Conservation (phyloP, 37 sponge, comb jelly and placozoan species). For the Chondrosia reniformis region DNA sequence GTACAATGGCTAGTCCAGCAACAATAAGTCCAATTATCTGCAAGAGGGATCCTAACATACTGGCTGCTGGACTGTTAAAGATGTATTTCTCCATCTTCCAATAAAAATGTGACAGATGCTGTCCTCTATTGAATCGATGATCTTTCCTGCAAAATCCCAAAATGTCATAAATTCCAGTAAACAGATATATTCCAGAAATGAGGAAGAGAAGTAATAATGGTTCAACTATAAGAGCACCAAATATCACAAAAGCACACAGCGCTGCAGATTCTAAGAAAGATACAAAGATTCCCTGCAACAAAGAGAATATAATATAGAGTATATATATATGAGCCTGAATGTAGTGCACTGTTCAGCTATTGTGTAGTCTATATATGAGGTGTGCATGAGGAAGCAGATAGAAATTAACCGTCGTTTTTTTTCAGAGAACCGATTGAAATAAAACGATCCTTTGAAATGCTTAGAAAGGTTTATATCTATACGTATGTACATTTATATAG, state of each 20-base stretch:
- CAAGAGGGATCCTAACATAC: slow-evolving; percentile 8
- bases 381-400: too few relatives aligned
- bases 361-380: too few relatives aligned
- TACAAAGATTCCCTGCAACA: not conserved
- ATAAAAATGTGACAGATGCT: not conserved
- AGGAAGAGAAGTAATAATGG: slow-evolving; percentile 29
- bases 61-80: slow-evolving; percentile 19
- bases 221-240: slow-evolving; percentile 22
- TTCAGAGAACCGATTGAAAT: too few relatives aligned
- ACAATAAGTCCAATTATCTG: slow-evolving; percentile 14
- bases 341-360: too few relatives aligned
- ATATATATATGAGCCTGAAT: too few relatives aligned
- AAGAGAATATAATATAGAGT: too few relatives aligned
- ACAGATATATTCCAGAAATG: slow-evolving; percentile 34
- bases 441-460: too few relatives aligned
- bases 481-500: too few relatives aligned
- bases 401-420: too few relatives aligned
- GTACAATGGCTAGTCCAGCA: not conserved
- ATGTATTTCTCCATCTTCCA: not conserved
- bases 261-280: not conserved
- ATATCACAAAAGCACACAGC: slow-evolving; percentile 33
- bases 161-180: slow-evolving; percentile 20
- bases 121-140: too few relatives aligned
- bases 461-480: too few relatives aligned
- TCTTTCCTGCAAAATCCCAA: not conserved